Evolutionary conservation across 2,113 vertebrate species (phyloP).

Genomic region (Oenanthe melanoleuca): DNA sequence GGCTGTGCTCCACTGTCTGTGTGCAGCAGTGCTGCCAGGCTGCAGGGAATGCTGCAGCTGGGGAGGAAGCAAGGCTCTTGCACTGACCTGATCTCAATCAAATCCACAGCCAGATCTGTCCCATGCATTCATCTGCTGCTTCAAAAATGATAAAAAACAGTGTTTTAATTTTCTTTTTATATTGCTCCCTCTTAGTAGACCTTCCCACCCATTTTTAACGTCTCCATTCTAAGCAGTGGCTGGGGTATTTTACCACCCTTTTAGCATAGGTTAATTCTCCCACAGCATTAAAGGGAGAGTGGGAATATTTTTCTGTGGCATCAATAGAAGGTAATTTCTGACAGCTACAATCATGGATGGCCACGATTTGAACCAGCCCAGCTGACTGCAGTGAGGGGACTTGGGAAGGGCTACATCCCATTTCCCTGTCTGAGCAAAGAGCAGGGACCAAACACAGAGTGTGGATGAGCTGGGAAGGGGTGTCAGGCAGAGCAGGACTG

Average conservation of each 20-base stretch:
- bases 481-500: neutral
- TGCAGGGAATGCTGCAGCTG: neutral
- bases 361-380: neutral
- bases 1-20: neutral
- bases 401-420: neutral
- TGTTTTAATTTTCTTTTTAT: neutral
- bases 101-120: neutral
- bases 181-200: neutral
- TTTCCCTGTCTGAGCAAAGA: neutral
- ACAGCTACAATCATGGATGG: accelerated
- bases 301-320: neutral
- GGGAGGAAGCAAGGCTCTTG: neutral
- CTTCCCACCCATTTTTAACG: neutral
- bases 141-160: neutral
- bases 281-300: neutral
- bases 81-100: neutral
- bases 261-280: neutral
- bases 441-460: accelerated
- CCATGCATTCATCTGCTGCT: neutral
- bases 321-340: neutral
- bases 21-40: neutral
- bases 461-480: neutral
- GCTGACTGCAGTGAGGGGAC: neutral
- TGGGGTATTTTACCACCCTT: neutral
- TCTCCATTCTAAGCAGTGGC: neutral